Evolutionary conservation across 2,888 invertebrate species (phyloP), one percentile per base, ranked within the genome.

Genomic region (Lobophora halterata): DNA sequence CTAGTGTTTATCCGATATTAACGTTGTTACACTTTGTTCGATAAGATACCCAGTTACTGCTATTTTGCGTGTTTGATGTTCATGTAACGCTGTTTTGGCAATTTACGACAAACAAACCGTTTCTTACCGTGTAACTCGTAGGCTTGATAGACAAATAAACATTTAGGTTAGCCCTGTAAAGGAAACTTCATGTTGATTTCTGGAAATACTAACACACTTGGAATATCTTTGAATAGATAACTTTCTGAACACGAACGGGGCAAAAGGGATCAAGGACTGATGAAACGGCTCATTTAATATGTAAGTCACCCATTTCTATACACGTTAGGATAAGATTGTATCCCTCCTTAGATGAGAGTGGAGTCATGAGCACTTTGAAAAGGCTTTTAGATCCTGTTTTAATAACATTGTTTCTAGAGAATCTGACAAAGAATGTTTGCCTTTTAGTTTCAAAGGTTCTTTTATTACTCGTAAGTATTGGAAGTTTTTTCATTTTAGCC

Each of bases 1-100:
- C 47, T 52, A 40, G 46, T 51, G 42, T 24, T 45, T 47, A 47
- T 48, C 41, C 41, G 40, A 46, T 47, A 49, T 58, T 61, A 52
- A 56, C 52, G 46, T 56, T 55, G 55, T 57, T 50, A 55, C 47
- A 52, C 52, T 54, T 58, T 54, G 40, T 43, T 53, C 49, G 53
- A 55, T 31, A 48, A 55, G 49, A 48, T 37, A 45, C 52, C 47
- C 41, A 33, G 47, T 57, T 53, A 57, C 53, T 41, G 38, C 49
- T 55, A 52, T 50, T 60, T 61, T 49, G 41, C 49, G 42, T 50
- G 49, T 55, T 55, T 46, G 37, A 41, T 44, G 53, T 47, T 57
- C 49, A 50, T 52, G 36, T 42, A 36, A 37, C 42, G 37, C 29
- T 33, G 33, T 43, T 43, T 43, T 33, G 42, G 42, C 32, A 43